These are phyloP conservation scores for Tokudaia tokunoshimensis DNA, from an alignment of 2,797 vertebrate genomes.

Conservation along the genomic window DNA sequence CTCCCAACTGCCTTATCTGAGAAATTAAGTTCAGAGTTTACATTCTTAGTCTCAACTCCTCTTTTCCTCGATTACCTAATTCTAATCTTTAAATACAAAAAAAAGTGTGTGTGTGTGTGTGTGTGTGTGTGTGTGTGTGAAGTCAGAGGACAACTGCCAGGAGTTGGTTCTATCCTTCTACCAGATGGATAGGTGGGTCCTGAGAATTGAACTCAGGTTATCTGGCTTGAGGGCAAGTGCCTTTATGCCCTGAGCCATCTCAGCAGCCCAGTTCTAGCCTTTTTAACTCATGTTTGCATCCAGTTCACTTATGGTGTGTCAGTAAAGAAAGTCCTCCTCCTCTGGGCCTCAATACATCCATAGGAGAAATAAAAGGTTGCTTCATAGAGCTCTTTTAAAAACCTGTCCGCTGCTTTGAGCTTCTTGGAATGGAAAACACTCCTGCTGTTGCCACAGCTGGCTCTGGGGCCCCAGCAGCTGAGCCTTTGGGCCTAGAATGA, in stretches of 20 bases:
- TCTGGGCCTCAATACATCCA: background rate
- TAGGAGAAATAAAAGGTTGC: background rate
- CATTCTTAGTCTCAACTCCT: background rate
- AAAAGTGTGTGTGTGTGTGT: background rate
- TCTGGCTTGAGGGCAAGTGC: background rate
- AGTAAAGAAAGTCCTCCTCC: background rate
- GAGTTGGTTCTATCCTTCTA: background rate
- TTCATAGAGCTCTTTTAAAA: background rate
- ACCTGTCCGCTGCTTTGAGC: background rate
- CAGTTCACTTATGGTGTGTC: background rate
- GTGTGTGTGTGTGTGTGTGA: background rate
- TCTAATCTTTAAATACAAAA: conserved; percentile 11
- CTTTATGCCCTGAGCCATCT: background rate
- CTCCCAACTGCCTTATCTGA: background rate
- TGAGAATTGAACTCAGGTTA: background rate
- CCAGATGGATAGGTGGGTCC: background rate
- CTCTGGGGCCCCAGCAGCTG: background rate
- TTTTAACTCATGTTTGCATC: background rate
- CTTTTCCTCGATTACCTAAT: background rate
- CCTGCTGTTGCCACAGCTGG: background rate
- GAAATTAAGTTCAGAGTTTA: conserved; percentile 56
- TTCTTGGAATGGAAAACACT: background rate
- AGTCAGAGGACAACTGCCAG: background rate
- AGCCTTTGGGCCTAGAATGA: background rate
- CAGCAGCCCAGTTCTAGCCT: background rate